Percentiles rank a stretch among this genome's conserved stretches.
These are phyloP conservation scores for Gerris buenoi DNA, from an alignment of 1,140 invertebrate species.

Conservation along the genomic window DNA sequence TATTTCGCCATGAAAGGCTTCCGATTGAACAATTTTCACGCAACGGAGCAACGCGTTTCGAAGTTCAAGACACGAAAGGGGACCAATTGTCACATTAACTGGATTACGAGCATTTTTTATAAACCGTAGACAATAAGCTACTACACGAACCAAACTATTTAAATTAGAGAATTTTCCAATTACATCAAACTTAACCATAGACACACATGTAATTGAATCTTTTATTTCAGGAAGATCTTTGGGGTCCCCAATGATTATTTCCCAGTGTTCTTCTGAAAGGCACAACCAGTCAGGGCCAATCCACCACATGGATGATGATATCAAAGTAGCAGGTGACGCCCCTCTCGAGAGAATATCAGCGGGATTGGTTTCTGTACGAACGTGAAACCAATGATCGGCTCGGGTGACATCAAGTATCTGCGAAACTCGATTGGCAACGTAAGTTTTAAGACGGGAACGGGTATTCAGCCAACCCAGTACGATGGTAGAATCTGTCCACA, in stretches of 20 bases:
- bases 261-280: not conserved
- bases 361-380: slow-evolving; percentile 25
- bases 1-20: not conserved
- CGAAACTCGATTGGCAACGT: slow-evolving; percentile 26
- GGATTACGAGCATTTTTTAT: not conserved
- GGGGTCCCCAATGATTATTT: not conserved
- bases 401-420: slow-evolving; percentile 25
- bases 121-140: no score
- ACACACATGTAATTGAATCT: not conserved
- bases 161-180: no score
- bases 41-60: not conserved
- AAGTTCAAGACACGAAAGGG: not conserved
- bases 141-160: no score
- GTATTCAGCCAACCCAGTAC: slow-evolving; percentile 29
- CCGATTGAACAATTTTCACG: not conserved
- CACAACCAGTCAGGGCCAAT: slow-evolving; percentile 18
- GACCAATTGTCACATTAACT: not conserved
- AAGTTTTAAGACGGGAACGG: slow-evolving; percentile 18
- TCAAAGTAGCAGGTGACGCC: slow-evolving; percentile 7
- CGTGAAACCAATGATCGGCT: slow-evolving; percentile 22
- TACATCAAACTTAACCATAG: no score
- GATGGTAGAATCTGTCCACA: slow-evolving; percentile 25
- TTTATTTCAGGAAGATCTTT: not conserved
- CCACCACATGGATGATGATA: slow-evolving; percentile 16
- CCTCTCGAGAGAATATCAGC: slow-evolving; percentile 26